These are phyloP conservation scores for Nemurella pictetii DNA, from an alignment of 2,888 invertebrate genomes.

Conservation along the genomic window DNA sequence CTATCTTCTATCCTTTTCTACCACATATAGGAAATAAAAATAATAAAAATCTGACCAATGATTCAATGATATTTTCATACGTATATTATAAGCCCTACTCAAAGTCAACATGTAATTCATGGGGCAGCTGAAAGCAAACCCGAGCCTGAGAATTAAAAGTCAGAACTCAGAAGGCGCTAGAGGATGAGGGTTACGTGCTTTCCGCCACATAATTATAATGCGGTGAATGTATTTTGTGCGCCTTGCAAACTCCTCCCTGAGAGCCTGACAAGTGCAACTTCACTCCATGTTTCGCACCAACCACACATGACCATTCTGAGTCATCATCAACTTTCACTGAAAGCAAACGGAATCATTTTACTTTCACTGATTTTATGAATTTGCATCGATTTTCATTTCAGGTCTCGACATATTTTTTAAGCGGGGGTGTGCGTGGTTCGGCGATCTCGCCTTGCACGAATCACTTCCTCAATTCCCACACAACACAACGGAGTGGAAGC, in stretches of 20 bases:
- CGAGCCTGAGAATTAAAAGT: no score
- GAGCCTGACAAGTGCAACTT: neutral
- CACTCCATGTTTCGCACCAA: conserved; percentile 1
- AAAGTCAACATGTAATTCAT: no score
- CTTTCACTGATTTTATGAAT: conserved; percentile 15
- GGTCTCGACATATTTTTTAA: neutral
- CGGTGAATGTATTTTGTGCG: no score
- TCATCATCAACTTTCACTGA: neutral
- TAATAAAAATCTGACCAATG: no score
- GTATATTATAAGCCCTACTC: no score
- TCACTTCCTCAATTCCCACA: neutral
- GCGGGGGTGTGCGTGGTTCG: neutral
- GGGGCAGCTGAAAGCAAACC: no score
- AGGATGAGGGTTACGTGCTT: no score
- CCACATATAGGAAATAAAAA: no score
- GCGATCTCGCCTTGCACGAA: neutral
- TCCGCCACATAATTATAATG: no score
- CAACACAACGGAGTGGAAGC: neutral
- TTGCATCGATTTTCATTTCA: neutral
- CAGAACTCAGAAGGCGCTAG: no score
- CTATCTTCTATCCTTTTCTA: no score
- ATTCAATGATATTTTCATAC: no score
- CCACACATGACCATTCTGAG: conserved; percentile 1
- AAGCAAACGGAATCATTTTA: neutral
- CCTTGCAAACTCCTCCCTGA: neutral